Conservation (phyloP, 1,140 invertebrate species). For the Caenorhabditis tropicalis region DNA sequence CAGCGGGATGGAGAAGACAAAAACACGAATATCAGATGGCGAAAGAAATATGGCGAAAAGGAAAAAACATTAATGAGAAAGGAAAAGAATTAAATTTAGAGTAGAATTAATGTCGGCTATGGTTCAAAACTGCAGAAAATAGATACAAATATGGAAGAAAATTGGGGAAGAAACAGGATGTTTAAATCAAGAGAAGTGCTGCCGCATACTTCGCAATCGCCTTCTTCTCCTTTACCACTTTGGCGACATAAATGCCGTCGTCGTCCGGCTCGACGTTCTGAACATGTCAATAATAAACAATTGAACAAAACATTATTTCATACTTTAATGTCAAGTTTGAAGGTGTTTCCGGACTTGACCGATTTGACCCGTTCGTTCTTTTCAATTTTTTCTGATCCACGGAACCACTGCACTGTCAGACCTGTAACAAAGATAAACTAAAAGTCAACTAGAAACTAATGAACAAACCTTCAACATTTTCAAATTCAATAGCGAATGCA, state of each 20-base stretch:
- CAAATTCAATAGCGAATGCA: slow-evolving; percentile 82
- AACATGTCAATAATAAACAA: neutral
- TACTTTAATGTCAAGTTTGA: slow-evolving; percentile 60
- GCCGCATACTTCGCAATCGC: slow-evolving; percentile 57
- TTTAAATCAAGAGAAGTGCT: slow-evolving; percentile 43
- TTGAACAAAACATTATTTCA: neutral
- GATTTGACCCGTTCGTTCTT: slow-evolving; percentile 56
- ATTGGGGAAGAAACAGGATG: neutral
- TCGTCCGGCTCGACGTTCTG: slow-evolving; percentile 53
- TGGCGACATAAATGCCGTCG: slow-evolving; percentile 57
- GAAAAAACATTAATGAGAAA: neutral
- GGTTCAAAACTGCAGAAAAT: slow-evolving; percentile 28
- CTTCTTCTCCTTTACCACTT: slow-evolving; percentile 61
- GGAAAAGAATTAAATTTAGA: neutral
- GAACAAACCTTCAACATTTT: slow-evolving; percentile 72
- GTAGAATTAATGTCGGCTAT: neutral
- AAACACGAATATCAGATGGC: slow-evolving; percentile 38
- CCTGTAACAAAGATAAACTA: neutral
- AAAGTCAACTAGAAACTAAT: neutral
- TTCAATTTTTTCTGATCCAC: slow-evolving; percentile 76
- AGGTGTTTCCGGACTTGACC: slow-evolving; percentile 58
- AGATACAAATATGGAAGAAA: slow-evolving; percentile 29
- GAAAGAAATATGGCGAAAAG: slow-evolving; percentile 41
- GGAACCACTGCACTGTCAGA: slow-evolving; percentile 60
- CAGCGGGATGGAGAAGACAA: neutral